Percentiles rank a stretch among this genome's conserved stretches.
These are phyloP conservation scores for Ptychoptera albimana DNA, from an alignment of 2,888 invertebrate species.

Conservation along the genomic window DNA sequence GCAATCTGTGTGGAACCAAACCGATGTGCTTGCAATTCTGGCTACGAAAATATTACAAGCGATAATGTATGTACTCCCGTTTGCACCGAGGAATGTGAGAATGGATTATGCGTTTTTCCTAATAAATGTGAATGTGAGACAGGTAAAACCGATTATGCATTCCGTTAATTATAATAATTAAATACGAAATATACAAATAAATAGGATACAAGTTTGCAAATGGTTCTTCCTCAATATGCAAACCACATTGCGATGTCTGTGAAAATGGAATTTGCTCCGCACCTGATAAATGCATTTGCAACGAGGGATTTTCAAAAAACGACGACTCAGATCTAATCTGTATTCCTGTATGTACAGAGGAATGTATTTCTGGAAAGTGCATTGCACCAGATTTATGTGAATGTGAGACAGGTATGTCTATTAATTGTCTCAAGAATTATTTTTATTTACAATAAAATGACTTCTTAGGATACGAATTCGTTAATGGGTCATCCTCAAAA, in stretches of 20 bases:
- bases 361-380: slow-evolving; percentile 61
- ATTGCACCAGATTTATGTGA: slow-evolving; percentile 61
- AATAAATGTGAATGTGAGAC: background rate
- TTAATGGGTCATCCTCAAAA: too few relatives aligned
- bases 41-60: background rate
- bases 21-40: background rate
- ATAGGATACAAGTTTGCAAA: background rate
- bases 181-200: background rate
- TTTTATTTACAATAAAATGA: too few relatives aligned
- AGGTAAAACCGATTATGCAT: too few relatives aligned
- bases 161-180: background rate
- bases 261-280: background rate
- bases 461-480: too few relatives aligned
- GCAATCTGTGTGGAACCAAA: background rate
- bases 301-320: background rate
- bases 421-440: background rate
- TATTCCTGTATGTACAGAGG: slow-evolving; percentile 54
- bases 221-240: background rate
- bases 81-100: background rate
- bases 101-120: background rate
- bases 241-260: background rate
- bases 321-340: slow-evolving; percentile 28
- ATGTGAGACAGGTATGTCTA: slow-evolving; percentile 47
- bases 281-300: background rate
- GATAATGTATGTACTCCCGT: background rate